These are phyloP conservation scores for Epinephelus awoara DNA, from an alignment of 2,797 vertebrate genomes.

Conservation along the genomic window DNA sequence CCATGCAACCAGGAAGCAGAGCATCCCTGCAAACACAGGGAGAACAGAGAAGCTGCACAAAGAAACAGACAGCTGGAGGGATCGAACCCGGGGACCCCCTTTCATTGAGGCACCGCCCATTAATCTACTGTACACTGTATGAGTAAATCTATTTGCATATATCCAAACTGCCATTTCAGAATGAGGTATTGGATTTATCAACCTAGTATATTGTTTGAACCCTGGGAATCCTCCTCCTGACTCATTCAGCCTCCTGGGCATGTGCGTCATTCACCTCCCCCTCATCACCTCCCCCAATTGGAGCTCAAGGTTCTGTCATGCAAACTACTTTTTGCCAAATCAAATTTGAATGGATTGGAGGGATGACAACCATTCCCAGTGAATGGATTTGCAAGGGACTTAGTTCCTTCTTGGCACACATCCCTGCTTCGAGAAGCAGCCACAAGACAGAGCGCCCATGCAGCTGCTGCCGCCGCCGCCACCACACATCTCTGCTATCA, in stretches of 20 bases:
- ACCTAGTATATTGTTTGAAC: slow-evolving; percentile 45
- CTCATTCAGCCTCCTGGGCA: slow-evolving; percentile 62
- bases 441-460: slow-evolving; percentile 61
- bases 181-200: slow-evolving; percentile 56
- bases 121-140: slow-evolving; percentile 24
- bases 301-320: slow-evolving; percentile 77
- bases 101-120: slow-evolving; percentile 6
- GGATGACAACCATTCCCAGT: slow-evolving; percentile 80
- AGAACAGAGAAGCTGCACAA: slow-evolving; percentile 2
- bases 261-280: slow-evolving; percentile 67
- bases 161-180: slow-evolving; percentile 34
- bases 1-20: neutral
- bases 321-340: slow-evolving; percentile 80
- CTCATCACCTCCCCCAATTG: slow-evolving; percentile 66
- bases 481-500: slow-evolving; percentile 60
- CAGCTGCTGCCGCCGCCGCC: slow-evolving; percentile 50
- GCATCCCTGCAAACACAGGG: neutral
- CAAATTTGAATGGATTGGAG: slow-evolving; percentile 83
- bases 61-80: neutral
- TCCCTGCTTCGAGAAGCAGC: slow-evolving; percentile 54
- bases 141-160: slow-evolving; percentile 33
- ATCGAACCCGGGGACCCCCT: neutral
- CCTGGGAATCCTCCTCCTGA: slow-evolving; percentile 63
- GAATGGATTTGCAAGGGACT: slow-evolving; percentile 82
- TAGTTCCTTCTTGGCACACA: slow-evolving; percentile 74